Evolutionary conservation across 2,113 vertebrate species (phyloP).

Genomic region (Haliaeetus leucogaster): DNA sequence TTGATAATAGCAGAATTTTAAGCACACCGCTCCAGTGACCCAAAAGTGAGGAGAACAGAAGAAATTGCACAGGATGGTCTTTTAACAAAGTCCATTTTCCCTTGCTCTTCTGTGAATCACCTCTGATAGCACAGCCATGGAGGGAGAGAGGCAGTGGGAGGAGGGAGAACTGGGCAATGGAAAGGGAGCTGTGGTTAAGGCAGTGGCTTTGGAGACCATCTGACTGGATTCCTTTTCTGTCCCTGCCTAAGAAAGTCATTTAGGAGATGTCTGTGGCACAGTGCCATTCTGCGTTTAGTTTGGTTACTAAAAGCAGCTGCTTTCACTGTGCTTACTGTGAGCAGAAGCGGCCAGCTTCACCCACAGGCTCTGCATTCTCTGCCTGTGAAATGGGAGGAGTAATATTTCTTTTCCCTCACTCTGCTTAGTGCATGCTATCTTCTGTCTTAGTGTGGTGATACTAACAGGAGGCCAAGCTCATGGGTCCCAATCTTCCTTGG

Average conservation of each 20-base stretch:
- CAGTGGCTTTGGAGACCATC: conserved; percentile 1
- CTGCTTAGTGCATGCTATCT: neutral
- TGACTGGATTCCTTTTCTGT: neutral
- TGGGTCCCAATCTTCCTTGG: rapidly evolving
- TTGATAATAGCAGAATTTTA: neutral
- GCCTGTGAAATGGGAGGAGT: neutral
- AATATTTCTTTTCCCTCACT: neutral
- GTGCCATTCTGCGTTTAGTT: neutral
- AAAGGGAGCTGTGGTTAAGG: neutral
- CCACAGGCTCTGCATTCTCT: neutral
- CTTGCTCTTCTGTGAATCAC: neutral
- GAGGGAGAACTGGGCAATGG: neutral
- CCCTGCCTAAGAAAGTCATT: neutral
- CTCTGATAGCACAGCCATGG: rapidly evolving
- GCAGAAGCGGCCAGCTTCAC: neutral
- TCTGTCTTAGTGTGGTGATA: neutral
- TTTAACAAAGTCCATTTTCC: neutral
- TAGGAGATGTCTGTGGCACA: neutral
- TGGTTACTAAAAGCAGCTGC: neutral
- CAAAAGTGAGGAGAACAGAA: neutral
- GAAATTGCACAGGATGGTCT: neutral
- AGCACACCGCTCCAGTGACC: neutral
- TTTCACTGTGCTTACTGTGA: neutral
- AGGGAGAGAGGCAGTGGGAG: neutral
- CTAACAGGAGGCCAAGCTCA: neutral